Evolutionary conservation across 92 coral and sea anemone species (phyloP), one percentile per base, ranked within the genome.

Genomic region (Bergia puertoricense): DNA sequence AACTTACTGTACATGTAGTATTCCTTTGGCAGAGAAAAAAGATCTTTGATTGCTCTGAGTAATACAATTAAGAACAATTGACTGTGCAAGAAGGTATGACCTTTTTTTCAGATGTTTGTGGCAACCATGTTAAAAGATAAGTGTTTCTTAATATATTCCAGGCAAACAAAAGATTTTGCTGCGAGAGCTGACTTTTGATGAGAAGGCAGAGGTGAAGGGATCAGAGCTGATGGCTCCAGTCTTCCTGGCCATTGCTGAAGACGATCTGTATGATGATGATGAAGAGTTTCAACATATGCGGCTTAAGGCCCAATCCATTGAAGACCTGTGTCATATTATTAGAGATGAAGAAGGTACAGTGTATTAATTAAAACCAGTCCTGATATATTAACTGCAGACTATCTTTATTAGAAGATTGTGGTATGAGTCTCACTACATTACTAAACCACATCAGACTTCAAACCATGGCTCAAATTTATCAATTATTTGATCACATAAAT

Each of bases 171-270:
- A 86, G 72, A 93, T 97, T 45, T 67, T 95, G 72, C 87, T 97
- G 82, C 89, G 87, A 43, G 99, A 97, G 85, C 92, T 97, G 23
- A 94, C 96, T 18, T 97, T 97, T 92, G 99, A 97, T 81, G 99
- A 97, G 89, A 90, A 88, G 43, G 94, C 90, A 22, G 93, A 95
- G 72, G 94, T 95, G 78, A 93, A 92, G 74, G 98, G 97, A 10
- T 93, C 96, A 8, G 99, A 97, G 75, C 72, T 97, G 23, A 89
- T 97, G 84, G 98, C 98, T 43, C 99, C 99, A 51, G 99, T 97
- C 57, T 97, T 97, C 86, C 93, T 97, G 72, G 99, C 99, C 77
- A 92, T 97, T 57, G 96, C 96, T 18, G 99, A 97, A 67, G 98
- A 95, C 46, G 94, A 93, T 72, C 77, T 83, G 20, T 83, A 83